Evolutionary conservation across 2,113 vertebrate genomes (phyloP).

Genomic region (Hydrochoerus hydrochaeris): DNA sequence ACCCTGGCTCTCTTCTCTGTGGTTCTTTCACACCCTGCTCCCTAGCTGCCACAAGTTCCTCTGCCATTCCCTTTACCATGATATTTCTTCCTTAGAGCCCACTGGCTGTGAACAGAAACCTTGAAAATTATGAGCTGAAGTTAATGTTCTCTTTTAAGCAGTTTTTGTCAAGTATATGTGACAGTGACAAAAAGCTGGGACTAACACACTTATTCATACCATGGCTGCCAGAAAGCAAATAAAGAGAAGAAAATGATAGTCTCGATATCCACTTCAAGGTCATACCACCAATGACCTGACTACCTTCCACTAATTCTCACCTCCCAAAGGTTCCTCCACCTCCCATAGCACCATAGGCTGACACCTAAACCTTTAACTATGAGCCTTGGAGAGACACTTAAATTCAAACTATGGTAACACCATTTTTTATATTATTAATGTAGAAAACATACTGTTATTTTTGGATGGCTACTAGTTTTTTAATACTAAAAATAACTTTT

Average conservation of each 20-base stretch:
- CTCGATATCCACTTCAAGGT: no score
- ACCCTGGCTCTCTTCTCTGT: neutral
- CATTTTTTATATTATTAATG: neutral
- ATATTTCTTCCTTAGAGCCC: neutral
- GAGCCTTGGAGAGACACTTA: neutral
- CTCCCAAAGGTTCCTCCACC: no score
- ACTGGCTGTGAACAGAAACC: neutral
- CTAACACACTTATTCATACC: neutral
- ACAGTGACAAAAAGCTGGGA: neutral
- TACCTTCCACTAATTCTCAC: neutral
- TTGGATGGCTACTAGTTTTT: neutral
- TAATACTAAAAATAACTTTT: conserved; percentile 27
- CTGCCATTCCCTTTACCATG: neutral
- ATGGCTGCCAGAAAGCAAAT: neutral
- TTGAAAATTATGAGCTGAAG: neutral
- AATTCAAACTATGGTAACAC: neutral
- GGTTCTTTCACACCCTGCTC: neutral
- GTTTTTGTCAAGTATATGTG: neutral
- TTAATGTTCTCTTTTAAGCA: neutral
- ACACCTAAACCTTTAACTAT: neutral
- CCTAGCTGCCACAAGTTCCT: neutral
- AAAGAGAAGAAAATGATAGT: neutral
- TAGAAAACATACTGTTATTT: neutral
- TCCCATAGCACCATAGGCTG: neutral
- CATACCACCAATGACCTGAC: neutral